These are phyloP conservation scores for Abramis brama DNA, from an alignment of 2,113 vertebrate species.

Conservation along the genomic window DNA sequence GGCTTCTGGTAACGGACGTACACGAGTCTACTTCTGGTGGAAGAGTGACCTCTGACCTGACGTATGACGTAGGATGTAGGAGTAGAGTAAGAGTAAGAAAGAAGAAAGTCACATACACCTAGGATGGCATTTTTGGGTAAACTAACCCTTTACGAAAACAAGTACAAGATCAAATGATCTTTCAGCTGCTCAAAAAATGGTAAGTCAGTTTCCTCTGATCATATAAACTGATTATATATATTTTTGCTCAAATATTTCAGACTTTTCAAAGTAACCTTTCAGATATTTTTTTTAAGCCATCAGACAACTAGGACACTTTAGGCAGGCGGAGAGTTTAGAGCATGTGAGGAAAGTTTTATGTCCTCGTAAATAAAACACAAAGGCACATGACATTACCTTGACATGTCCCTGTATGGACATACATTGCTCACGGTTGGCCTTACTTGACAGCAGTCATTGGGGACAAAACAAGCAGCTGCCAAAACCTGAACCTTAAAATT, in stretches of 20 bases:
- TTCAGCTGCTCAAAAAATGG: background rate
- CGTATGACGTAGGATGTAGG: no score
- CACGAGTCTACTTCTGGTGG: no score
- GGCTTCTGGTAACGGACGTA: no score
- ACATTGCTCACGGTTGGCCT: slow-evolving; percentile 44
- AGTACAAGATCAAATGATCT: background rate
- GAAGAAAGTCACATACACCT: no score
- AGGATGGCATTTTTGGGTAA: no score
- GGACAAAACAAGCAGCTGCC: slow-evolving; percentile 34
- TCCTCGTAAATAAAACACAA: slow-evolving; percentile 3
- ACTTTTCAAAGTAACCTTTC: background rate
- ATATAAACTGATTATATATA: background rate
- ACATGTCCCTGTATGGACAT: slow-evolving; percentile 21
- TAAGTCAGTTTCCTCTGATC: no score
- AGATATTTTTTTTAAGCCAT: background rate
- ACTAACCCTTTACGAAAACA: no score
- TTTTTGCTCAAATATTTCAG: background rate
- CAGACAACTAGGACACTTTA: background rate
- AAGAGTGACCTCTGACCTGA: no score
- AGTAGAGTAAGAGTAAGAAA: no score
- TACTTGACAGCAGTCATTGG: slow-evolving; percentile 48
- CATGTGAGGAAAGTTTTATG: slow-evolving; percentile 4
- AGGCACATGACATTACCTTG: slow-evolving; percentile 36
- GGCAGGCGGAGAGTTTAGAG: background rate
- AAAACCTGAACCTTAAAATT: slow-evolving; percentile 49